These are phyloP conservation scores for Cremastinae sp. DNA, from an alignment of 2,888 invertebrate genomes.

Conservation along the genomic window DNA sequence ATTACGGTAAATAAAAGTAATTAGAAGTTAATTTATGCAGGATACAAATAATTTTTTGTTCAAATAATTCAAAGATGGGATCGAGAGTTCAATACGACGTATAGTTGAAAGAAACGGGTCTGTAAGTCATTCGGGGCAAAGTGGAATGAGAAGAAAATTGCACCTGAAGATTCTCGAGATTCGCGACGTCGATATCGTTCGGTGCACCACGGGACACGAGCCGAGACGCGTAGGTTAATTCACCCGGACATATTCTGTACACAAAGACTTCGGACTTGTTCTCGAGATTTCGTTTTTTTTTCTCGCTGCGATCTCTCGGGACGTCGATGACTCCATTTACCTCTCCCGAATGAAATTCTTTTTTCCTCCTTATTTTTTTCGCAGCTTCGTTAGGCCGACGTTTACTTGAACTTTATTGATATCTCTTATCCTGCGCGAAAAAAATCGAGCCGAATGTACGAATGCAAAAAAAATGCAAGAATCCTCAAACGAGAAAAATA, in stretches of 20 bases:
- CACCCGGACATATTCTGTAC: constrained; percentile 9
- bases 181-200: constrained; percentile 70
- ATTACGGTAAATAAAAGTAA: too few relatives aligned
- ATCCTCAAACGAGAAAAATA: neutral
- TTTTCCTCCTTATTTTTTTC: constrained; percentile 21
- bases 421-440: constrained; percentile 9
- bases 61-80: constrained; percentile 69
- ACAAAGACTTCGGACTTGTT: constrained; percentile 34
- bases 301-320: constrained; percentile 42
- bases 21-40: too few relatives aligned
- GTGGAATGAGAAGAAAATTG: constrained; percentile 58
- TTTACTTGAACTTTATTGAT: constrained; percentile 21
- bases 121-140: constrained; percentile 72
- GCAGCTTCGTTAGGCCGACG: constrained; percentile 41
- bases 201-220: constrained; percentile 56
- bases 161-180: constrained; percentile 74
- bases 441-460: neutral
- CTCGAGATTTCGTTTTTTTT: constrained; percentile 34
- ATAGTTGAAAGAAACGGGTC: constrained; percentile 75
- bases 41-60: too few relatives aligned
- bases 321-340: constrained; percentile 60
- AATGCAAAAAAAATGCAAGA: neutral
- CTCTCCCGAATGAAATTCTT: constrained; percentile 7
- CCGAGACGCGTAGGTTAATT: constrained; percentile 37
- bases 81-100: constrained; percentile 70